These are phyloP conservation scores for Yponomeuta cagnagella DNA, from an alignment of 2,888 invertebrate species.

Conservation along the genomic window DNA sequence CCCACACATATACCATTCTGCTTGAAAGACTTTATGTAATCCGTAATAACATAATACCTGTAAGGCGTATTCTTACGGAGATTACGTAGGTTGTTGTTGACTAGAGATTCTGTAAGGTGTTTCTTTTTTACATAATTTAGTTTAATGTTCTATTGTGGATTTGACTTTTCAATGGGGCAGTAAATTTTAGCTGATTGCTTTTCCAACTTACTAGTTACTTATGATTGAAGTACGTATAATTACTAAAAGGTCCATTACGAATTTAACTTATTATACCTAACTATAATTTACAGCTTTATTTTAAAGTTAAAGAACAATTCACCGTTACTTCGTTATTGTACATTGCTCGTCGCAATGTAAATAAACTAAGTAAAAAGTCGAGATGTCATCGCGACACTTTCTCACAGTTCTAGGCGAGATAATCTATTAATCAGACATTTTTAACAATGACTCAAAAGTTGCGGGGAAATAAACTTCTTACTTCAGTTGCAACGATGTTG, in stretches of 20 bases:
- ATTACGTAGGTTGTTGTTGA: neutral
- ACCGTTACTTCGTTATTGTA: neutral
- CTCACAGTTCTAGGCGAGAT: neutral
- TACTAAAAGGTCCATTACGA: neutral
- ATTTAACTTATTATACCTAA: neutral
- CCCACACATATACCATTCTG: slow-evolving; percentile 18
- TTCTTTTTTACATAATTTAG: neutral
- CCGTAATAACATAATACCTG: slow-evolving; percentile 11
- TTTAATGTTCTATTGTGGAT: neutral
- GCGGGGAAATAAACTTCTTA: slow-evolving; percentile 5
- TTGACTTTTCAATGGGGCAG: neutral
- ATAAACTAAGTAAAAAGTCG: neutral
- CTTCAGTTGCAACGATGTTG: slow-evolving; percentile 65
- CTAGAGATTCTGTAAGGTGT: neutral
- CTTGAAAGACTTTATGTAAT: slow-evolving; percentile 2
- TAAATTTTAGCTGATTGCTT: neutral
- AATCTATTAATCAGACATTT: neutral
- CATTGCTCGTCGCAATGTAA: neutral
- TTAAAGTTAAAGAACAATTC: neutral
- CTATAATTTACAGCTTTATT: neutral
- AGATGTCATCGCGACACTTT: neutral
- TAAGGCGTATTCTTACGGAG: neutral
- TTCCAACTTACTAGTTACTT: no score
- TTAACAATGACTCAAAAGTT: slow-evolving; percentile 9
- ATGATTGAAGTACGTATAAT: no score